Conservation (phyloP, 1,140 invertebrate species). For the Oreohelix idahoensis region DNA sequence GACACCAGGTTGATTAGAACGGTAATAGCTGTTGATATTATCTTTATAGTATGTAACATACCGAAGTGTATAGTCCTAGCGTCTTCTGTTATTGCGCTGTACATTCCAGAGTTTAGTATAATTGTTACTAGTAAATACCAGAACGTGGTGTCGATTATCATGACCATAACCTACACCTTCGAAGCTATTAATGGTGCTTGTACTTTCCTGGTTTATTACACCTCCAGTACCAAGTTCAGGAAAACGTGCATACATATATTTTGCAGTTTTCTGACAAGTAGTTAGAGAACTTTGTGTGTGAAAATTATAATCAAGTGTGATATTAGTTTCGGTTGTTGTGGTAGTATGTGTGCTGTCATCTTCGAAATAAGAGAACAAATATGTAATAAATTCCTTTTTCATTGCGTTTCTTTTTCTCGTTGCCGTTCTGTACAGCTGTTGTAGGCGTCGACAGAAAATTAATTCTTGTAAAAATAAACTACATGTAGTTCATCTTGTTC, state of each 20-base stretch:
- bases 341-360: too few relatives aligned
- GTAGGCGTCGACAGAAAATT: too few relatives aligned
- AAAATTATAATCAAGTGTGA: too few relatives aligned
- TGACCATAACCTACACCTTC: background rate
- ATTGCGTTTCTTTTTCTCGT: too few relatives aligned
- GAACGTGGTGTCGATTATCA: background rate
- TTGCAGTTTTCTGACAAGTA: too few relatives aligned
- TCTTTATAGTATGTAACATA: slow-evolving; percentile 1
- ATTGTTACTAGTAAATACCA: background rate
- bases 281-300: too few relatives aligned
- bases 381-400: too few relatives aligned
- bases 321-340: too few relatives aligned
- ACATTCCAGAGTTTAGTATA: background rate
- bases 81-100: background rate
- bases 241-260: background rate
- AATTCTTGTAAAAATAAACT: too few relatives aligned
- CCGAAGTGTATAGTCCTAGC: background rate
- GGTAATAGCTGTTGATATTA: background rate
- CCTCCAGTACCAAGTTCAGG: background rate
- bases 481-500: too few relatives aligned
- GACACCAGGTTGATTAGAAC: background rate
- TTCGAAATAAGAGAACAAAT: too few relatives aligned
- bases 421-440: too few relatives aligned
- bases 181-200: background rate
- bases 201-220: background rate